These are phyloP conservation scores for Otis tarda DNA, from an alignment of 2,113 vertebrate species.

Conservation along the genomic window DNA sequence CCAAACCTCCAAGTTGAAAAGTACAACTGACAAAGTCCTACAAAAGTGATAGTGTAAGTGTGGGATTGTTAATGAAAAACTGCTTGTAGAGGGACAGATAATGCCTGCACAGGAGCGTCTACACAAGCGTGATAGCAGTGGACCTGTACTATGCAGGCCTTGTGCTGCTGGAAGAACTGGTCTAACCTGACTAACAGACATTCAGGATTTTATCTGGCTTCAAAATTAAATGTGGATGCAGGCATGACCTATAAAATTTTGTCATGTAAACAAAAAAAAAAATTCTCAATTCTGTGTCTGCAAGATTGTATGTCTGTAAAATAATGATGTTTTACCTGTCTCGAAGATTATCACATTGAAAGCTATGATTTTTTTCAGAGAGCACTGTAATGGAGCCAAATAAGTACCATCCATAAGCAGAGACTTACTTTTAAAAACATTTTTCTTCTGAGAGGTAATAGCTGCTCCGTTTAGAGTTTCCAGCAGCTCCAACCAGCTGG, in stretches of 20 bases:
- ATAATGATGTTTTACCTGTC: not conserved
- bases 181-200: conserved; percentile 13
- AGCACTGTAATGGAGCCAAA: not conserved
- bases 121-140: not conserved
- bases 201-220: conserved; percentile 33
- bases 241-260: not conserved
- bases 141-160: not conserved
- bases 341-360: not conserved
- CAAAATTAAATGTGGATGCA: not conserved
- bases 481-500: not conserved
- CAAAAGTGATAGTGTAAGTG: not conserved
- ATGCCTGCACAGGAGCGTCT: not conserved
- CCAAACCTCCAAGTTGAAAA: not conserved
- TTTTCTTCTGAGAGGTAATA: not conserved
- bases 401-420: not conserved
- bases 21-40: not conserved
- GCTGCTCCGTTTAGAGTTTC: not conserved
- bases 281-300: not conserved
- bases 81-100: not conserved
- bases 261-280: not conserved
- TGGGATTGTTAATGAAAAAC: not conserved
- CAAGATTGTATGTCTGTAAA: not conserved
- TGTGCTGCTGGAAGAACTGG: conserved; percentile 12
- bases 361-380: not conserved
- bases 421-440: not conserved